These are phyloP conservation scores for Callionymus lyra DNA, from an alignment of 2,113 vertebrate species.

Conservation along the genomic window DNA sequence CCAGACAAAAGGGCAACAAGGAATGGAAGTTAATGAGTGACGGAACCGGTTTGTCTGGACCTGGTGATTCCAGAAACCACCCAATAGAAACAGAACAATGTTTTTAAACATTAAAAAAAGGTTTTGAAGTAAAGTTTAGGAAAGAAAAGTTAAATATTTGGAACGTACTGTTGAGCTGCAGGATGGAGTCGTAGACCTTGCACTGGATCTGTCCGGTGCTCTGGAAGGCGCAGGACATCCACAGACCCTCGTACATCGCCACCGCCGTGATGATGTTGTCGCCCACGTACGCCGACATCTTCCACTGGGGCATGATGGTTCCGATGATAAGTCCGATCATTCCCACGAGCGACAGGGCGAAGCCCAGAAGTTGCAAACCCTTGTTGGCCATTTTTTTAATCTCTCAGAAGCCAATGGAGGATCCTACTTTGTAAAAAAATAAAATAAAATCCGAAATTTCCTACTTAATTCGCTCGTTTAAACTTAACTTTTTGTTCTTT, in stretches of 20 bases:
- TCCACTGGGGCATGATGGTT: constrained; percentile 82
- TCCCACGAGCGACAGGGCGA: constrained; percentile 68
- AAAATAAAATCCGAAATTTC: too few relatives aligned
- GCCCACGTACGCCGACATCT: constrained; percentile 78
- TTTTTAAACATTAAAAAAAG: background rate
- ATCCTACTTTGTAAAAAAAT: constrained; percentile 29
- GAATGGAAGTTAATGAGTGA: constrained; percentile 28
- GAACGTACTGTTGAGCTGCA: constrained; percentile 71
- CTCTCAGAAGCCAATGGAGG: constrained; percentile 4
- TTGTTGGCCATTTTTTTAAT: constrained; percentile 73
- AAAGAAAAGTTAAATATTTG: background rate
- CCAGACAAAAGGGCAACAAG: too few relatives aligned
- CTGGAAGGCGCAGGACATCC: constrained; percentile 82
- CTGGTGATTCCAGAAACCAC: background rate
- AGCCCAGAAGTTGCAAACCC: constrained; percentile 81
- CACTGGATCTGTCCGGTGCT: constrained; percentile 77
- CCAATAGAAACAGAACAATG: background rate
- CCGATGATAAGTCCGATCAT: constrained; percentile 69
- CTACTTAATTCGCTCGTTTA: background rate
- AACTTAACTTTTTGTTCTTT: background rate
- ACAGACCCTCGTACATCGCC: constrained; percentile 78
- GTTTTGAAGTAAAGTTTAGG: background rate
- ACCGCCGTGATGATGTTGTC: constrained; percentile 82
- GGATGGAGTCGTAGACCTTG: constrained; percentile 80
- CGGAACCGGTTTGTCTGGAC: constrained; percentile 26